phyloP scores from a whole-genome alignment of 2,888 invertebrate genomes.

The Pristionchus arcanus region DNA sequence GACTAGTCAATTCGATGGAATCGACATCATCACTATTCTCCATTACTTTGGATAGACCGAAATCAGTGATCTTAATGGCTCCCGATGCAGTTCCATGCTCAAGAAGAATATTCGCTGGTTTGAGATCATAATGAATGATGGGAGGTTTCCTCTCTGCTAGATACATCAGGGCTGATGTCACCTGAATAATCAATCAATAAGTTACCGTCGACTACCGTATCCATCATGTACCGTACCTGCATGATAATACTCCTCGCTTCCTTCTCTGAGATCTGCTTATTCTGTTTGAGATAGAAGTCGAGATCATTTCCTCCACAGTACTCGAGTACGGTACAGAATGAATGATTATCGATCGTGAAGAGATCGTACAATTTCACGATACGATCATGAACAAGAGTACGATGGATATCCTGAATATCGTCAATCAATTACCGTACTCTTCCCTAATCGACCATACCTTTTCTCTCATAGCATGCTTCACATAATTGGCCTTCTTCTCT shows the following conservation, averaged over 20 bases:
- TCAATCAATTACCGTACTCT: neutral
- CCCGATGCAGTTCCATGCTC: constrained; percentile 98
- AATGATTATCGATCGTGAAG: constrained; percentile 99
- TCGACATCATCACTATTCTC: constrained; percentile 93
- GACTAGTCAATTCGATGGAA: constrained; percentile 99
- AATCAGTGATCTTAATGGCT: constrained; percentile 99
- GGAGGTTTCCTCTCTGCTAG: constrained; percentile 99
- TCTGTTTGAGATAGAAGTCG: constrained; percentile 99
- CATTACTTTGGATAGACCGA: constrained; percentile 92
- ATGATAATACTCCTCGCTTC: constrained; percentile 98
- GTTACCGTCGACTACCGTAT: neutral
- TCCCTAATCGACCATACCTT: constrained; percentile 82
- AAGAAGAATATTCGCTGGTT: constrained; percentile 96
- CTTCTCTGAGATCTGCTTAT: constrained; percentile 91
- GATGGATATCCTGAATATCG: constrained; percentile 87
- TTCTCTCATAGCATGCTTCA: constrained; percentile 99
- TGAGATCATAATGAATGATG: constrained; percentile 99
- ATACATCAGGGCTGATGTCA: constrained; percentile 98
- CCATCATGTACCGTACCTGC: constrained; percentile 84
- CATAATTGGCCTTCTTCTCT: constrained; percentile 99
- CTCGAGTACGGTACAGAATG: constrained; percentile 99
- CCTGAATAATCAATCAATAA: constrained; percentile 79
- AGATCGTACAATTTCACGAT: constrained; percentile 99
- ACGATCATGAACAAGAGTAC: constrained; percentile 97
- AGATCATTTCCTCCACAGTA: constrained; percentile 99